A percentile compares a stretch with the other conserved stretches of the same genome.
Conservation (phyloP, 1,140 invertebrate species). For the Micrasema longulum region DNA sequence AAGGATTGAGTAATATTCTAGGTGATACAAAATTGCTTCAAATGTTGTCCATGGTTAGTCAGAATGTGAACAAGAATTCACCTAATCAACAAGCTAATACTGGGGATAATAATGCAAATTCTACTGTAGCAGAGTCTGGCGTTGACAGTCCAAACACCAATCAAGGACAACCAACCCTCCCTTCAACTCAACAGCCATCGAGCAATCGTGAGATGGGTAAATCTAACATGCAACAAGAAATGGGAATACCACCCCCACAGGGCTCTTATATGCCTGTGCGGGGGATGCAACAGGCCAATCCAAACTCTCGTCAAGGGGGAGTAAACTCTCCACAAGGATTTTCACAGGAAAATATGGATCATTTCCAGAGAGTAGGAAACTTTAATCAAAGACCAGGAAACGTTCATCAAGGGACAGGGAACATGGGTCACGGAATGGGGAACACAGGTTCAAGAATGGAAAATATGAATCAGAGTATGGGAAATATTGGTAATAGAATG, state of each 20-base stretch:
- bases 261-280: not conserved
- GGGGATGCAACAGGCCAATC: not conserved
- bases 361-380: not conserved
- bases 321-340: not conserved
- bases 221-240: not conserved
- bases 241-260: not conserved
- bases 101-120: not conserved
- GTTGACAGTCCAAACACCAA: not conserved
- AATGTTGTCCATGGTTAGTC: slow-evolving; percentile 68
- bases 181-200: not conserved
- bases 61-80: slow-evolving; percentile 18
- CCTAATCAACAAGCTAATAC: not conserved
- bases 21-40: slow-evolving; percentile 72
- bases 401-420: not conserved
- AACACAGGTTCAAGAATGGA: not conserved
- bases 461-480: not conserved
- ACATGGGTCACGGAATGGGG: not conserved
- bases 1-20: slow-evolving; percentile 71
- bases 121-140: not conserved
- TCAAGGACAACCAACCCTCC: slow-evolving; percentile 10
- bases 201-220: not conserved
- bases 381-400: not conserved
- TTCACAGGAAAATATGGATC: not conserved
- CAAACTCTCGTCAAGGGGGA: too few species aligned
- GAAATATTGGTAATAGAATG: not conserved